Conservation (phyloP, 2,888 invertebrate species). For the Hirtodrosophila alboralis region DNA sequence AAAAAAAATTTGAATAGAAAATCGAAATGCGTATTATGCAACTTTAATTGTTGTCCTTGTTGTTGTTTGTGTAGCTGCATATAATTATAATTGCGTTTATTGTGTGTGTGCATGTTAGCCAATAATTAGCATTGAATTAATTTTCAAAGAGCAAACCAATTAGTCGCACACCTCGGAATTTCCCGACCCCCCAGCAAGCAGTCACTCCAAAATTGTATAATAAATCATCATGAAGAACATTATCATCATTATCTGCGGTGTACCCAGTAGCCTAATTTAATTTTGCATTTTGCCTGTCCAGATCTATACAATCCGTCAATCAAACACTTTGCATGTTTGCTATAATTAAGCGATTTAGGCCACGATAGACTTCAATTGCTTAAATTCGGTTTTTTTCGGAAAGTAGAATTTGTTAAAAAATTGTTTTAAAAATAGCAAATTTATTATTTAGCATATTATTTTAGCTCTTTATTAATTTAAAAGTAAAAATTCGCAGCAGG, state of each 20-base stretch:
- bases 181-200: not conserved
- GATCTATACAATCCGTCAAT: constrained; percentile 57
- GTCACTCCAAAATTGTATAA: not conserved
- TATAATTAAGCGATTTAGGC: constrained; percentile 49
- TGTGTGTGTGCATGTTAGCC: constrained; percentile 64
- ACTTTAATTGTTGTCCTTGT: constrained; percentile 50
- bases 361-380: not conserved
- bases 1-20: constrained; percentile 18
- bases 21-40: constrained; percentile 41
- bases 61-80: constrained; percentile 26
- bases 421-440: no score
- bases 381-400: not conserved
- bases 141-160: constrained; percentile 69
- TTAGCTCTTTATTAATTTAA: not conserved
- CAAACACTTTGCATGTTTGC: constrained; percentile 52
- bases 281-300: constrained; percentile 57
- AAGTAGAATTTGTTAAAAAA: not conserved
- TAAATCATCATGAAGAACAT: constrained; percentile 6
- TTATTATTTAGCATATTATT: no score
- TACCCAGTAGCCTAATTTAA: constrained; percentile 59
- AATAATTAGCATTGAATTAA: constrained; percentile 74
- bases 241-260: constrained; percentile 13
- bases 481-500: constrained; percentile 1
- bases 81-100: constrained; percentile 66
- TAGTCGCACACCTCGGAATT: constrained; percentile 57